Base-by-base conservation (phyloP, 2,113 vertebrate genomes). In the Clinocottus analis region DNA sequence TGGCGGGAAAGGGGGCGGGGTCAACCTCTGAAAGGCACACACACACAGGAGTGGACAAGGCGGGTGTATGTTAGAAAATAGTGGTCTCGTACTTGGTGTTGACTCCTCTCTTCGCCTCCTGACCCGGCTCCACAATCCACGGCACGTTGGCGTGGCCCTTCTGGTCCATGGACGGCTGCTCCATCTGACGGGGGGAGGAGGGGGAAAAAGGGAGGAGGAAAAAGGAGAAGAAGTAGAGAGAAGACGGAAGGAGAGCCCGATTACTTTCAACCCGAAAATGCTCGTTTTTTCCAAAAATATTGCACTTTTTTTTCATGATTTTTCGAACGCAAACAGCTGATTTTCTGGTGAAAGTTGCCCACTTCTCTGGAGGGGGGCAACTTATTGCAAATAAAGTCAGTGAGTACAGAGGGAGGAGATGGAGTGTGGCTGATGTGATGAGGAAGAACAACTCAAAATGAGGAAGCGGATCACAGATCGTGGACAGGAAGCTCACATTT, bases 21-120 rank as follows among this genome's bases (percentile, higher is more conserved):
- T 95, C 96, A 94, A 96, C 96, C 96, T 97, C 97, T 96, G 96
- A 96, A 98, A 97, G 97, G 97, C 97, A 97, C 97, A 96, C 97
- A 95, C 95, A 96, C 96, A 96, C 94, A 91, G 91, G 95, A 95
- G 94, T 96, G 94, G 94, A 94, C 94, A 94, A 94, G 93, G 92
- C 85, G 93, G 93, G 96, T 93, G 95, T 92, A 94, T 95, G 97
- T 98, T 98, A 99, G 96, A 99, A 99, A 97, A 99, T 99, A 92
- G 98, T 99, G 94, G 98, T 99, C 96, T 99, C 98, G 96, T 99
- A 99, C 97, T 99, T 99, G 96, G 98, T 99, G 97, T 99, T 99
- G 96, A 97, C 98, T 94, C 97, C 97, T 96, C 98, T 96, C 95
- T 99, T 99, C 90, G 97, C 96, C 94, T 99, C 98, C 93, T 99